phyloP scores from a whole-genome alignment of 2,888 invertebrate species.

The Torymus tubicola region DNA sequence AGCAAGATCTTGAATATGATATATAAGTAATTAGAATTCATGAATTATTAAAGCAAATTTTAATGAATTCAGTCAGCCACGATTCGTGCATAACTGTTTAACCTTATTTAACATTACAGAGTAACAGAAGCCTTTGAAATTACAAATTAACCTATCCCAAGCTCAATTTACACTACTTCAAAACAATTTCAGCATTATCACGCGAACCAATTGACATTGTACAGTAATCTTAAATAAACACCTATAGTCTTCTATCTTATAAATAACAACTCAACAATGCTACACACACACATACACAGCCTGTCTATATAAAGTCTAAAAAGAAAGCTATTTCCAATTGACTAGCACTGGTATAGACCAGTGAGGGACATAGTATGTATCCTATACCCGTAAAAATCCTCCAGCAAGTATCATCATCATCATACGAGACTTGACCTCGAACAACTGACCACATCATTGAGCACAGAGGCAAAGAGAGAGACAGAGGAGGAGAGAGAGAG shows the following conservation, averaged over 20 bases:
- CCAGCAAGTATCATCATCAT: no score
- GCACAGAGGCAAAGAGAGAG: no score
- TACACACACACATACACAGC: background rate
- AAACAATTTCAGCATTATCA: constrained; percentile 4
- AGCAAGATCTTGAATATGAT: no score
- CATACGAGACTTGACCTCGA: no score
- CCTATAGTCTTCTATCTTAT: background rate
- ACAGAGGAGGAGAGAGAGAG: no score
- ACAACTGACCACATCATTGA: no score
- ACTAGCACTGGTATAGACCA: no score
- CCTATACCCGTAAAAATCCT: no score
- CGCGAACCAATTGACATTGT: background rate
- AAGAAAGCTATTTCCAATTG: no score
- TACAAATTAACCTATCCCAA: background rate
- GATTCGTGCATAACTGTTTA: no score
- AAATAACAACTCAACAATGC: constrained; percentile 8
- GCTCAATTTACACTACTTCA: background rate
- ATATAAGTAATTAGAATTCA: constrained; percentile 13
- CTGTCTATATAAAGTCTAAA: no score
- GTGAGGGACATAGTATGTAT: no score
- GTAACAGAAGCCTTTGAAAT: background rate
- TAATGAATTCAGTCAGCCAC: background rate
- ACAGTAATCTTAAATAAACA: background rate
- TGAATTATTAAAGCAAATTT: constrained; percentile 13
- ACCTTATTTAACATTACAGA: background rate